Evolutionary conservation across 2,797 vertebrate genomes (phyloP).

Genomic region (Pterois miles): DNA sequence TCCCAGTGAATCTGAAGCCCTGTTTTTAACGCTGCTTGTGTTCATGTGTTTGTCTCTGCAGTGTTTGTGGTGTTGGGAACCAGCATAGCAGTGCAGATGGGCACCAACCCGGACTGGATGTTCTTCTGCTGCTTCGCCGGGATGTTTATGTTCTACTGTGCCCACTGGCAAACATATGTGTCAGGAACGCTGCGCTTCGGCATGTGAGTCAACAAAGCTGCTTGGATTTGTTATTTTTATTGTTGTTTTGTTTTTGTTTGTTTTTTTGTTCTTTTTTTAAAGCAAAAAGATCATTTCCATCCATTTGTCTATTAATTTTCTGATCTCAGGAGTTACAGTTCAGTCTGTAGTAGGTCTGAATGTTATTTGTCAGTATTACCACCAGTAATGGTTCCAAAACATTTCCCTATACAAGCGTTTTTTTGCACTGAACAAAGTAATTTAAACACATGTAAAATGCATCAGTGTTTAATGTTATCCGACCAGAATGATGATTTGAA

Average conservation of each 20-base stretch:
- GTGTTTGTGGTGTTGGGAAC: constrained; percentile 98
- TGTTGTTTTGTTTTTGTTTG: neutral
- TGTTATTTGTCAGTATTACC: neutral
- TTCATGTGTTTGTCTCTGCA: constrained; percentile 61
- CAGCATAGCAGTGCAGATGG: constrained; percentile 96
- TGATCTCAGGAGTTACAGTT: neutral
- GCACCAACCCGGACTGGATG: constrained; percentile 99
- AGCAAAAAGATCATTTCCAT: neutral
- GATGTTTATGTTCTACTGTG: constrained; percentile 99
- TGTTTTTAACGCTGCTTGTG: neutral
- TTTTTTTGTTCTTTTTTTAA: neutral
- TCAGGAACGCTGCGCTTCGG: constrained; percentile 96
- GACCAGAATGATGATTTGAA: neutral
- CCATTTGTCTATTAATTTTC: neutral
- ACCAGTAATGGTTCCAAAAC: neutral
- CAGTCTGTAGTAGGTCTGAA: neutral
- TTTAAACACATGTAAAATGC: neutral
- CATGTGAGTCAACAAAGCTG: constrained; percentile 88
- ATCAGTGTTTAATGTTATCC: neutral
- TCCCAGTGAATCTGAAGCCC: neutral
- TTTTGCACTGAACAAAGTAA: neutral
- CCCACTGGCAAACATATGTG: constrained; percentile 99
- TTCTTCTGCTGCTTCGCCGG: constrained; percentile 99
- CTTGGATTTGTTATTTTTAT: neutral
- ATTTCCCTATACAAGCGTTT: neutral